These are phyloP conservation scores for Octopus bimaculoides DNA, from an alignment of 1,140 invertebrate species.

Conservation along the genomic window DNA sequence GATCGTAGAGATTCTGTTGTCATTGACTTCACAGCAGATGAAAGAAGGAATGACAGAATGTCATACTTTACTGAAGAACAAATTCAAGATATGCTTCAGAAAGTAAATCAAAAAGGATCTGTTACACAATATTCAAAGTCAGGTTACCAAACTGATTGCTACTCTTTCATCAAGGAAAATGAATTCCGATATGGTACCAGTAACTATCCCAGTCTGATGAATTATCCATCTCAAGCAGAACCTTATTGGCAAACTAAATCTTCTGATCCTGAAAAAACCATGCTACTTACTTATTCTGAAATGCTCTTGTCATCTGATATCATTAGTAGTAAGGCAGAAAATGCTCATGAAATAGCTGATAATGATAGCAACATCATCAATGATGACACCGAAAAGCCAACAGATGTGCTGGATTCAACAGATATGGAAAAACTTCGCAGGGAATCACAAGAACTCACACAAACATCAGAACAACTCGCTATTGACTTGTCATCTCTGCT, in stretches of 20 bases:
- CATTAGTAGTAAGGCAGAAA: neutral
- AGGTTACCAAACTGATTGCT: neutral
- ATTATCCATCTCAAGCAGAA: neutral
- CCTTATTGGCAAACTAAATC: neutral
- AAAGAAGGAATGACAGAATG: neutral
- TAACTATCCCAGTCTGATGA: neutral
- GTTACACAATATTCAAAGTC: neutral
- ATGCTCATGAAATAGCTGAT: neutral
- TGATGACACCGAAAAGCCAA: neutral
- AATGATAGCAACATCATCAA: neutral
- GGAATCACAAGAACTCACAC: neutral
- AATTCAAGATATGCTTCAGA: neutral
- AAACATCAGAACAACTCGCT: neutral
- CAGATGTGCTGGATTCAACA: neutral
- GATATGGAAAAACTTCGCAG: neutral
- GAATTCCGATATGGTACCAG: neutral
- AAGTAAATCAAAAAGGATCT: neutral
- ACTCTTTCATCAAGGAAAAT: neutral
- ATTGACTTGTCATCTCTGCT: neutral
- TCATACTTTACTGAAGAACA: neutral
- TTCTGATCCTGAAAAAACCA: neutral
- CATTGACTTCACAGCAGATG: neutral
- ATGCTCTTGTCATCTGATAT: neutral
- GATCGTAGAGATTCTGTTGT: neutral
- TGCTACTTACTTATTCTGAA: neutral